Conservation (phyloP, 2,113 vertebrate species). For the Sterna hirundo region DNA sequence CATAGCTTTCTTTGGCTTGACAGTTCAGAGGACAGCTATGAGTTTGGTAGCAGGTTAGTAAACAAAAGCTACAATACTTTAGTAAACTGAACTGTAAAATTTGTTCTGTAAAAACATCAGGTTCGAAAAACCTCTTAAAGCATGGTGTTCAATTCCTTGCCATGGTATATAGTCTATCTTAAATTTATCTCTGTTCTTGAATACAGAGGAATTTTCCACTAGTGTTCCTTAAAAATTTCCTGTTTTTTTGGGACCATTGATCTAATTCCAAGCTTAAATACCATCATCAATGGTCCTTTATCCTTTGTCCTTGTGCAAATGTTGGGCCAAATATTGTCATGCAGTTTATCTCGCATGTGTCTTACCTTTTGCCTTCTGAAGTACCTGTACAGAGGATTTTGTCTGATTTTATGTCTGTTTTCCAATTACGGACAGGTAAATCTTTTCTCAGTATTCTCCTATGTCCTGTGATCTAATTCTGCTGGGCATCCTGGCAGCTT, state of each 20-base stretch:
- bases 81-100: neutral
- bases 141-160: neutral
- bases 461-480: neutral
- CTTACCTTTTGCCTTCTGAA: neutral
- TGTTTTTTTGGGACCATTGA: neutral
- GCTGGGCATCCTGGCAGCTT: fast-evolving
- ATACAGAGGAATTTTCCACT: neutral
- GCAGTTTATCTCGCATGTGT: neutral
- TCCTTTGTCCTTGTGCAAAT: neutral
- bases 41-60: neutral
- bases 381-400: neutral
- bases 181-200: neutral
- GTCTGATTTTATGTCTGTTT: neutral
- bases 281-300: neutral
- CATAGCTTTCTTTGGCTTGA: fast-evolving
- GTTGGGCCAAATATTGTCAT: neutral
- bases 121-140: neutral
- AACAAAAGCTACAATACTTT: neutral
- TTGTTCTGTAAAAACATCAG: neutral
- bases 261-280: neutral
- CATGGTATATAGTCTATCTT: too few species aligned
- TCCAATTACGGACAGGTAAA: neutral
- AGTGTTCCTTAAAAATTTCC: neutral
- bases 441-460: neutral
- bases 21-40: fast-evolving